Percentiles rank a stretch among this genome's conserved stretches.
Evolutionary conservation across 2,113 vertebrate genomes (phyloP).

Genomic region (Oriolus oriolus): DNA sequence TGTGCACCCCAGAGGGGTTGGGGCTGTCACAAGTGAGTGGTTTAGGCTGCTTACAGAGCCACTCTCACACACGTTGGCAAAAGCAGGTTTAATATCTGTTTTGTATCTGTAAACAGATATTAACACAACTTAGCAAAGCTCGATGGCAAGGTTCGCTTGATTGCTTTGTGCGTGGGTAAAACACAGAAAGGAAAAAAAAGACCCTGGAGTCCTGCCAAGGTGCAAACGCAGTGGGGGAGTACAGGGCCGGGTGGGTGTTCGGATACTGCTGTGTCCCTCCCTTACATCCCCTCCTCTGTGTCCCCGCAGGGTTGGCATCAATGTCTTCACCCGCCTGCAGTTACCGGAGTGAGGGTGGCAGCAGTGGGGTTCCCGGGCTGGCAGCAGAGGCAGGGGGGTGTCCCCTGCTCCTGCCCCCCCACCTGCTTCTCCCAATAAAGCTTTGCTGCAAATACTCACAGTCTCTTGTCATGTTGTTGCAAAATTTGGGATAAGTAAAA

Average conservation of each 20-base stretch:
- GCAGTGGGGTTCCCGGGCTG: accelerated
- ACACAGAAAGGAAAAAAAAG: too few species aligned
- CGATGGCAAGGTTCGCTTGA: background rate
- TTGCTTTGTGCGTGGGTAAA: background rate
- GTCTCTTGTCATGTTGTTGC: background rate
- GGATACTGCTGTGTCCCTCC: accelerated
- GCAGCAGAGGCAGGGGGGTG: accelerated
- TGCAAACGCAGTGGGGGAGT: too few species aligned
- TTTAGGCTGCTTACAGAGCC: background rate
- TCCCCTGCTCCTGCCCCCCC: accelerated
- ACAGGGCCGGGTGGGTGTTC: accelerated
- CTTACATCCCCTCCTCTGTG: background rate
- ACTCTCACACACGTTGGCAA: background rate
- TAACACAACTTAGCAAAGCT: background rate
- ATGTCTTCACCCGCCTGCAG: background rate
- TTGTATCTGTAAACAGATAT: background rate
- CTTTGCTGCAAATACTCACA: background rate
- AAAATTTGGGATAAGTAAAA: background rate
- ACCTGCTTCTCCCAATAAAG: background rate
- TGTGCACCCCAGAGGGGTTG: accelerated
- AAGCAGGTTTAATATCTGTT: background rate
- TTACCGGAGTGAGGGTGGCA: accelerated
- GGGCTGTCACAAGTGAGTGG: background rate
- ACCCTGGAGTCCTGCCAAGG: accelerated
- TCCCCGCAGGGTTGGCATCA: background rate